phyloP scores from a whole-genome alignment of 2,888 invertebrate genomes.

The Hoplodrina blanda region DNA sequence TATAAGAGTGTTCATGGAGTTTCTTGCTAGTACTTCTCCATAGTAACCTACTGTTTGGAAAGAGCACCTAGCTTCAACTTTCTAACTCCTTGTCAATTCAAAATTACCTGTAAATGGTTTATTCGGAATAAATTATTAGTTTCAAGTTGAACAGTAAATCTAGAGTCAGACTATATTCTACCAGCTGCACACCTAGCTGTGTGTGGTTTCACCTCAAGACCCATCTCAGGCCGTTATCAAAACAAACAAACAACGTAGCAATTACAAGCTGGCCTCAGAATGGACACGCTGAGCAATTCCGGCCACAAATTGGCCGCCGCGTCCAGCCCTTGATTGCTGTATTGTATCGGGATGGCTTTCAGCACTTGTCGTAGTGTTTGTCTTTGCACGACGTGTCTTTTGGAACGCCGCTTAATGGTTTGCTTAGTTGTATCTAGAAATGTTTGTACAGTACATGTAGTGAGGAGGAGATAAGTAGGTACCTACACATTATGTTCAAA shows the following conservation, averaged over 20 bases:
- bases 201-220: slow-evolving; percentile 40
- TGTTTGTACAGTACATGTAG: not conserved
- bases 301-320: slow-evolving; percentile 62
- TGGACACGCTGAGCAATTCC: slow-evolving; percentile 53
- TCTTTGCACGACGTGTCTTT: slow-evolving; percentile 25
- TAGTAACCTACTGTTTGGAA: no score
- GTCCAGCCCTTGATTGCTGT: slow-evolving; percentile 59
- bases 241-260: slow-evolving; percentile 62
- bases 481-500: no score
- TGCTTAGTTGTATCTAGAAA: not conserved
- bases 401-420: not conserved
- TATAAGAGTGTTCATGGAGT: no score
- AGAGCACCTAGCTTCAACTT: no score
- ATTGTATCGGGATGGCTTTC: slow-evolving; percentile 52
- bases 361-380: slow-evolving; percentile 33
- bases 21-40: no score
- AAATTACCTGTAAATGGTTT: no score
- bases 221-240: slow-evolving; percentile 43
- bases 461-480: not conserved
- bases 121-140: no score
- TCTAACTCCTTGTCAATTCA: no score
- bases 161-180: not conserved
- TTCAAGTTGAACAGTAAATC: no score
- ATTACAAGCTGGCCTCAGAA: slow-evolving; percentile 48
- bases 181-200: not conserved